Base-by-base conservation (phyloP, 2,797 vertebrate species). In the Acanthurus leucopareius region DNA sequence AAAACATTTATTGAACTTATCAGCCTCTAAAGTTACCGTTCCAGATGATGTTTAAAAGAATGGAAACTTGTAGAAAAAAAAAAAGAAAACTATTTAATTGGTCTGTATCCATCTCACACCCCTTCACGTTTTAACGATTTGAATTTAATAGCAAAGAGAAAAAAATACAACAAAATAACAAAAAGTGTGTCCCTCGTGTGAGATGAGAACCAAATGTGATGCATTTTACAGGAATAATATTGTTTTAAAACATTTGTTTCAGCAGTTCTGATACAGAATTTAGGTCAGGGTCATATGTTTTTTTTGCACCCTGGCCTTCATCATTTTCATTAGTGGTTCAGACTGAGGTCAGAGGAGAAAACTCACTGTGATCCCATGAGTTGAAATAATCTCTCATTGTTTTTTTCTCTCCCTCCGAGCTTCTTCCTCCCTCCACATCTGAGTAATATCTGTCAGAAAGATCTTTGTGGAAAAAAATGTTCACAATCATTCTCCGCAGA, bases 261-360 rank as follows among this genome's bases (percentile, higher is more conserved):
- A 13, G 0, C 2, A 38, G 8, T 80, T 68, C 63, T n/a, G 5
- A 61, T 44, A 7, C 17, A 67, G 58, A 56, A 25, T 32, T 65
- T 40, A 68, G 60, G 53, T 51, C 17, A 28, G 16, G 69, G 60
- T 53, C 25, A 22, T 45, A 35, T 17, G 35, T 14, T 15, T 62
- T 44, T 63, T 68, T 71, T 63, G 61, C 48, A 56, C 22, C 28
- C 22, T 20, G 54, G 49, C n/a, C 47, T 57, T 71, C 54, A 73
- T 72, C 53, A 22, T 56, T 79, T 73, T 66, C 49, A 65, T 83
- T 44, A 32, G 25, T 20, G 75, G 86, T 89, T 91, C 76, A 84
- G 40, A 56, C 65, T 59, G 67, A 77, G 88, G 84, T 88, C 79
- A 79, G 75, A 40, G 17, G 45, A 22, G 62, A 79, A 81, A 76